A percentile compares a stretch with the other conserved stretches of the same genome.
These are phyloP conservation scores for Trichechus manatus DNA, from an alignment of 2,113 vertebrate genomes.

Conservation along the genomic window DNA sequence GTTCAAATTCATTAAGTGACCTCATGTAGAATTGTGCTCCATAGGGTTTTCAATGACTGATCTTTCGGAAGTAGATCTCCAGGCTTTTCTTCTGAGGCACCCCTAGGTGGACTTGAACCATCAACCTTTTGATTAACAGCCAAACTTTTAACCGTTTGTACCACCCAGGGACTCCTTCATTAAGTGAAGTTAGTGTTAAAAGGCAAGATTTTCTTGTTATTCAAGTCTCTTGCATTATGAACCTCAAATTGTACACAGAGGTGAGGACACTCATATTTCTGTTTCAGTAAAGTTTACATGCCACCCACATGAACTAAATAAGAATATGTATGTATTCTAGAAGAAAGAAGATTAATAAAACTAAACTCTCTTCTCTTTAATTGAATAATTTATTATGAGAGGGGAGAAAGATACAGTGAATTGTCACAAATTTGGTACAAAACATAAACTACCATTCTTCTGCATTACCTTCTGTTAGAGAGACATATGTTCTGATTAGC, in stretches of 20 bases:
- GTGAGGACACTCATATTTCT: neutral
- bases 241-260: neutral
- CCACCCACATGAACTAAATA: neutral
- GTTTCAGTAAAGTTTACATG: neutral
- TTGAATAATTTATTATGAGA: neutral
- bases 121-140: no score
- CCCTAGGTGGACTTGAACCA: no score
- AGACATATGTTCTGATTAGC: neutral
- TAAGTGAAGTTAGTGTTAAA: neutral
- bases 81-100: no score
- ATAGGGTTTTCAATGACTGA: no score
- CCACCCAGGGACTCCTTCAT: no score
- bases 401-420: neutral
- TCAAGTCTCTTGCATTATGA: neutral
- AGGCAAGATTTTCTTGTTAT: constrained; percentile 14
- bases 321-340: neutral
- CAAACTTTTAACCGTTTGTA: no score
- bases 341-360: neutral
- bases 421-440: neutral
- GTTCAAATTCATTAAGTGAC: neutral
- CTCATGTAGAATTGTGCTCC: no score
- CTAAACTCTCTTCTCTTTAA: neutral
- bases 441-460: neutral
- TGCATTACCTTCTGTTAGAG: neutral
- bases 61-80: no score